Percentiles rank a stretch among this genome's conserved stretches.
Evolutionary conservation across 2,888 invertebrate species (phyloP).

Genomic region (Rhopalosiphum nymphaeae): DNA sequence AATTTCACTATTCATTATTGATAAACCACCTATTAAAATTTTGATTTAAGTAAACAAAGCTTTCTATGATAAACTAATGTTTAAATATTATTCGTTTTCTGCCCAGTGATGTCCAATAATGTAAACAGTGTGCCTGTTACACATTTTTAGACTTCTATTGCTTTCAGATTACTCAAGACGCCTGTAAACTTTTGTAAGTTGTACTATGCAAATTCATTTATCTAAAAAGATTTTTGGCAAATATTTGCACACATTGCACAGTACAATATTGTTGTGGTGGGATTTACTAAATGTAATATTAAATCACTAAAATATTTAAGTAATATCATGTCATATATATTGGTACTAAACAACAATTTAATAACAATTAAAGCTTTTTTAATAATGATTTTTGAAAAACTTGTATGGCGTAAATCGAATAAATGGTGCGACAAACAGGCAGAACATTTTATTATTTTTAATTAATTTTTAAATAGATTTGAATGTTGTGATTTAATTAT

Average conservation of each 20-base stretch:
- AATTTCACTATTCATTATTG: background rate
- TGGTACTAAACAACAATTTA: slow-evolving; percentile 32
- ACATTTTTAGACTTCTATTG: slow-evolving; percentile 40
- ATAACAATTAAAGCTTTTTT: slow-evolving; percentile 39
- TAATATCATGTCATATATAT: background rate
- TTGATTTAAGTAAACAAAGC: slow-evolving; percentile 28
- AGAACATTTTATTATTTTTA: background rate
- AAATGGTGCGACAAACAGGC: slow-evolving; percentile 38
- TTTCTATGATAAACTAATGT: slow-evolving; percentile 13
- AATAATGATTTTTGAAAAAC: slow-evolving; percentile 3
- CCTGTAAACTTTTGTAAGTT: slow-evolving; percentile 48
- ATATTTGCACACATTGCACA: slow-evolving; percentile 48
- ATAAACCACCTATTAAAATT: background rate
- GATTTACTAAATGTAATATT: slow-evolving; percentile 32
- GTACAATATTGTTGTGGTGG: slow-evolving; percentile 40
- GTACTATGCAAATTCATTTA: slow-evolving; percentile 22
- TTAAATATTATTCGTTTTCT: slow-evolving; percentile 23
- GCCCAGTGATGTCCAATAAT: slow-evolving; percentile 36
- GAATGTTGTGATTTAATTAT: background rate
- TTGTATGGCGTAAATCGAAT: slow-evolving; percentile 9
- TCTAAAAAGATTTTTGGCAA: slow-evolving; percentile 18
- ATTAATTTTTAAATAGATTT: slow-evolving; percentile 3
- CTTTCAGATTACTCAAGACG: slow-evolving; percentile 35
- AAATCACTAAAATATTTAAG: slow-evolving; percentile 12
- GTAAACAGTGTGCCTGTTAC: slow-evolving; percentile 41